Percentiles rank a stretch among this genome's conserved stretches.
These are phyloP conservation scores for Megalops atlanticus DNA, from an alignment of 2,113 vertebrate genomes.

Conservation along the genomic window DNA sequence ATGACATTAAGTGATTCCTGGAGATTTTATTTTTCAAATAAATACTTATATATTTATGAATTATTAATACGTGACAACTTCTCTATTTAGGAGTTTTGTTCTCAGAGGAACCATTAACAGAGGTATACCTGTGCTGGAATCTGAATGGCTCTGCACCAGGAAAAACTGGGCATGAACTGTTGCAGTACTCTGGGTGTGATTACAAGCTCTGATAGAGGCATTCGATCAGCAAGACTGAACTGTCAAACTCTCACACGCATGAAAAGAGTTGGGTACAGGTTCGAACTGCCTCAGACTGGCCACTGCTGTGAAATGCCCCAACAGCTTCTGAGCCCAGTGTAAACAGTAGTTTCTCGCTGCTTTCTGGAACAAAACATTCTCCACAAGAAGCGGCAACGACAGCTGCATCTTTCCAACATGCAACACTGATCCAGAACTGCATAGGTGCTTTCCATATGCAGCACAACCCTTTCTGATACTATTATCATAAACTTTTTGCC, in stretches of 20 bases:
- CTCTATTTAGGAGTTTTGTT: no score
- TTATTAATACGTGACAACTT: no score
- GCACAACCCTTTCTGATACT: no score
- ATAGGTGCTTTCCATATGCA: conserved; percentile 28
- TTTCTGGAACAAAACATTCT: conserved; percentile 60
- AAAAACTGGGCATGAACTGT: no score
- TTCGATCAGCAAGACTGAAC: background rate
- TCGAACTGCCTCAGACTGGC: conserved; percentile 58
- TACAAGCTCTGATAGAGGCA: background rate
- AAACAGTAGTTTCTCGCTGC: conserved; percentile 64
- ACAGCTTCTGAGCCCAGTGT: conserved; percentile 46
- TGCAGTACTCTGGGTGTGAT: no score
- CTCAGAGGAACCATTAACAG: no score
- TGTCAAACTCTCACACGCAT: background rate
- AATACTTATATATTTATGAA: no score
- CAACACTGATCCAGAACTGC: conserved; percentile 61
- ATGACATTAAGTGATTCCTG: no score
- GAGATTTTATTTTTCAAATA: no score
- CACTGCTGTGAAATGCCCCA: conserved; percentile 51
- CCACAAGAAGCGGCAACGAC: conserved; percentile 60
- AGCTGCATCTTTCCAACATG: conserved; percentile 53
- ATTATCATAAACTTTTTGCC: no score
- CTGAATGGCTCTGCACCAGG: no score
- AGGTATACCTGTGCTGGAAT: no score
- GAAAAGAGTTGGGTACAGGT: conserved; percentile 40